Percentiles rank a stretch among this genome's conserved stretches.
Conservation (phyloP, 2,797 vertebrate genomes). For the Catharus ustulatus region DNA sequence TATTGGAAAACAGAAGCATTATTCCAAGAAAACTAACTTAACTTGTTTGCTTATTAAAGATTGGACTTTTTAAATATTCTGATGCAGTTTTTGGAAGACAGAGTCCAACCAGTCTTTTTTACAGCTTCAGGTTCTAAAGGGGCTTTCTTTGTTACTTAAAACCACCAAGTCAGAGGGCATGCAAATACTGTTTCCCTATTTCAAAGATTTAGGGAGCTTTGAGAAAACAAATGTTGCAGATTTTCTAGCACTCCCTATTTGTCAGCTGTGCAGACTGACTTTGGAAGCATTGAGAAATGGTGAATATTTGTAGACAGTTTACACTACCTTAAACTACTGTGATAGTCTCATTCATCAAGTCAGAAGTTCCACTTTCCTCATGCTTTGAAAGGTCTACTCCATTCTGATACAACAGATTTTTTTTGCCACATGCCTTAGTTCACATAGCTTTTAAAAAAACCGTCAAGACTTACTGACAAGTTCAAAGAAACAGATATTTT, state of each 20-base stretch:
- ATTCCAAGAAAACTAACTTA: neutral
- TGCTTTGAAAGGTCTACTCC: conserved; percentile 8
- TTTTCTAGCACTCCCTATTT: neutral
- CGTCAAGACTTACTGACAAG: neutral
- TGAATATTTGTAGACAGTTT: neutral
- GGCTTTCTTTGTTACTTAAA: neutral
- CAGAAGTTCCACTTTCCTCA: conserved; percentile 6
- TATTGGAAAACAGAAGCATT: neutral
- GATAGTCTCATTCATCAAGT: neutral
- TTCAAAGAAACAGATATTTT: neutral
- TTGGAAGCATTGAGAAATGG: neutral
- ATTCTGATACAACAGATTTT: neutral
- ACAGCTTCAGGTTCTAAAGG: neutral
- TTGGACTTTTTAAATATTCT: neutral
- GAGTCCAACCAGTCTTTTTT: neutral
- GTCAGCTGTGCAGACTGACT: neutral
- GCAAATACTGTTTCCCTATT: neutral
- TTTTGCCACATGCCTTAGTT: neutral
- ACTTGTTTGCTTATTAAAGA: neutral
- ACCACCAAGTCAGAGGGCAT: neutral
- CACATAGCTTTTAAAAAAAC: neutral
- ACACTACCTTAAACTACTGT: neutral
- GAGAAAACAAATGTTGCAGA: neutral
- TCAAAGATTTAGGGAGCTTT: neutral
- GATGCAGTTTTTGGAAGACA: neutral